Evolutionary conservation across 2,888 invertebrate species (phyloP).

Genomic region (Flexamia atlantica): DNA sequence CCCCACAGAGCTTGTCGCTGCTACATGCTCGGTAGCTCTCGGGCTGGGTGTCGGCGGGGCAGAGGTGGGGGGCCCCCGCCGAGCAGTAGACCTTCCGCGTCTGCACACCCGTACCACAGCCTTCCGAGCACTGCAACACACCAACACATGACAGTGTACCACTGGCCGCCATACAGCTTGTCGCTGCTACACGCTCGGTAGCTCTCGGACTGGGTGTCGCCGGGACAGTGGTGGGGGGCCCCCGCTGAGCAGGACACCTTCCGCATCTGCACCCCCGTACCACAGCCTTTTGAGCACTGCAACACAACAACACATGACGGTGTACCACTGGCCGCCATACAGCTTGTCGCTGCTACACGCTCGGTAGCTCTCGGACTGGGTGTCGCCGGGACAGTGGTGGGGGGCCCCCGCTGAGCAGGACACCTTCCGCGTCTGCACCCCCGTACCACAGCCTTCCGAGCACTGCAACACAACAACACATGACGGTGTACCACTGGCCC

Average conservation of each 20-base stretch:
- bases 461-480: slow-evolving; percentile 76
- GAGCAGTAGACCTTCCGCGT: slow-evolving; percentile 84
- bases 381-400: slow-evolving; percentile 49
- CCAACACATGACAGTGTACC: slow-evolving; percentile 33
- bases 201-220: slow-evolving; percentile 47
- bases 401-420: slow-evolving; percentile 76
- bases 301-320: not conserved
- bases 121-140: slow-evolving; percentile 81
- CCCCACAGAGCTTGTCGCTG: slow-evolving; percentile 62
- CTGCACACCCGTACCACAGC: slow-evolving; percentile 88
- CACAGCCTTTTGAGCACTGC: slow-evolving; percentile 87
- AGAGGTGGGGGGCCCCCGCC: slow-evolving; percentile 45
- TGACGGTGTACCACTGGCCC: slow-evolving; percentile 58
- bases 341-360: slow-evolving; percentile 63
- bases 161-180: slow-evolving; percentile 60
- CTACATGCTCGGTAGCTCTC: slow-evolving; percentile 61
- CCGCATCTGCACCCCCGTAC: slow-evolving; percentile 86
- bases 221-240: slow-evolving; percentile 48
- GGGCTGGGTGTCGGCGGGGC: slow-evolving; percentile 45
- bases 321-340: slow-evolving; percentile 61
- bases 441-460: slow-evolving; percentile 87
- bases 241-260: slow-evolving; percentile 80
- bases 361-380: slow-evolving; percentile 55
- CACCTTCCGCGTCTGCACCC: slow-evolving; percentile 85
- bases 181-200: slow-evolving; percentile 63